Percentiles rank a stretch among this genome's conserved stretches.
phyloP scores from a whole-genome alignment of 2,797 vertebrate genomes.

The Steatocranus sp. region DNA sequence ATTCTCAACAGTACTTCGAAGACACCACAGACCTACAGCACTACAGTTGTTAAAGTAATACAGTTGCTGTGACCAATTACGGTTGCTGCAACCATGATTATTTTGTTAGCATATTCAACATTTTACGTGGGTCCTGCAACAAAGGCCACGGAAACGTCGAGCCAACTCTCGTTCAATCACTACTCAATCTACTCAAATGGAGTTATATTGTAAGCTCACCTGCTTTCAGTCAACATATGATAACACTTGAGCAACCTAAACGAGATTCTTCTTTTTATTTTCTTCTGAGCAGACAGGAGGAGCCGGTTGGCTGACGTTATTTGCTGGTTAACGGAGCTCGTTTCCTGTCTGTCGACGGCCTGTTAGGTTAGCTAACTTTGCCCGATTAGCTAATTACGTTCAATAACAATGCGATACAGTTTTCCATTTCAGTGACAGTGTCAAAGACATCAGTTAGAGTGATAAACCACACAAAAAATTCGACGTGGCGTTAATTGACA shows the following conservation, averaged over 20 bases:
- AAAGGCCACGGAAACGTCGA: not conserved
- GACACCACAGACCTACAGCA: not conserved
- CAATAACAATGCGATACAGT: not conserved
- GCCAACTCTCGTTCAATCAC: not conserved
- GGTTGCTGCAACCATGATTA: not conserved
- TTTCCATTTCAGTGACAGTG: not conserved
- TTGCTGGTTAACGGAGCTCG: not conserved
- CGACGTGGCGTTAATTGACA: not conserved
- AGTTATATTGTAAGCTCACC: conserved; percentile 41
- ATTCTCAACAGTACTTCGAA: not conserved
- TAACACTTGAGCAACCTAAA: conserved; percentile 15
- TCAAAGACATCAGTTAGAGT: not conserved
- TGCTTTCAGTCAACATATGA: conserved; percentile 78
- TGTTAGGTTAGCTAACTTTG: conserved; percentile 17
- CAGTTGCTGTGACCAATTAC: not conserved
- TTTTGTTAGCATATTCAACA: not conserved
- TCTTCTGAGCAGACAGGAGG: not conserved
- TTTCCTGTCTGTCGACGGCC: conserved; percentile 18
- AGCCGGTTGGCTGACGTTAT: not conserved
- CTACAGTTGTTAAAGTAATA: not conserved
- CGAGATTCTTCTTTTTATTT: not conserved
- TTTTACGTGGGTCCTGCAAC: not conserved
- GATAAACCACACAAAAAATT: not conserved
- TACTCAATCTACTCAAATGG: not conserved
- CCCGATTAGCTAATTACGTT: not conserved